Evolutionary conservation across 1,140 invertebrate genomes (phyloP).

Genomic region (Ylistrum balloti): DNA sequence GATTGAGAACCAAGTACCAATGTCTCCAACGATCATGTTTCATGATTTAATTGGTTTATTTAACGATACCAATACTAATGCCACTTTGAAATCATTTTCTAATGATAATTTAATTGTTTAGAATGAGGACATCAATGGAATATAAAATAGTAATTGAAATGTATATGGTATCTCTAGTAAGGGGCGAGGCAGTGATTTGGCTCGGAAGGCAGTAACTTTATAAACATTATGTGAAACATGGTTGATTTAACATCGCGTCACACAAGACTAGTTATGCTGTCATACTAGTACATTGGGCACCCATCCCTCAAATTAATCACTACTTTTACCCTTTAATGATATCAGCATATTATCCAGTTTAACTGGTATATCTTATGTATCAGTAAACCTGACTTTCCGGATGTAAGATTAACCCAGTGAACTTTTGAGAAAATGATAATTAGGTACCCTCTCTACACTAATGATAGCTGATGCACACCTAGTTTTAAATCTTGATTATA

Average conservation of each 20-base stretch:
- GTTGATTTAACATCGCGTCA: neutral
- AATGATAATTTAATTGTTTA: neutral
- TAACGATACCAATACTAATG: slow-evolving; percentile 10
- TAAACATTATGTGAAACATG: neutral
- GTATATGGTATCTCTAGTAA: neutral
- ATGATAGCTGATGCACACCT: neutral
- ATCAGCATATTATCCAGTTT: neutral
- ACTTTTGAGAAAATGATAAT: neutral
- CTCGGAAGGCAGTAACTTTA: neutral
- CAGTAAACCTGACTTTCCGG: neutral
- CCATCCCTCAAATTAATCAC: neutral
- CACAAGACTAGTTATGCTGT: neutral
- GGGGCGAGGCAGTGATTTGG: neutral
- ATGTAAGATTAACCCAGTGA: slow-evolving; percentile 23
- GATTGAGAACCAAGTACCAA: neutral
- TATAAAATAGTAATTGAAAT: slow-evolving; percentile 9
- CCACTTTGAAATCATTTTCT: slow-evolving; percentile 20
- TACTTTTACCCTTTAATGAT: slow-evolving; percentile 17
- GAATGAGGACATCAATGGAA: neutral
- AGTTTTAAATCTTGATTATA: neutral
- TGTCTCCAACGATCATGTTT: neutral
- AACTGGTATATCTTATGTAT: neutral
- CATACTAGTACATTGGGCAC: neutral
- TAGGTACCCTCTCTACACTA: neutral
- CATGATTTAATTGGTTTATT: neutral